Percentiles rank a stretch among this genome's conserved stretches.
Evolutionary conservation across 2,113 vertebrate genomes (phyloP).

Genomic region (Sisor rabdophorus): DNA sequence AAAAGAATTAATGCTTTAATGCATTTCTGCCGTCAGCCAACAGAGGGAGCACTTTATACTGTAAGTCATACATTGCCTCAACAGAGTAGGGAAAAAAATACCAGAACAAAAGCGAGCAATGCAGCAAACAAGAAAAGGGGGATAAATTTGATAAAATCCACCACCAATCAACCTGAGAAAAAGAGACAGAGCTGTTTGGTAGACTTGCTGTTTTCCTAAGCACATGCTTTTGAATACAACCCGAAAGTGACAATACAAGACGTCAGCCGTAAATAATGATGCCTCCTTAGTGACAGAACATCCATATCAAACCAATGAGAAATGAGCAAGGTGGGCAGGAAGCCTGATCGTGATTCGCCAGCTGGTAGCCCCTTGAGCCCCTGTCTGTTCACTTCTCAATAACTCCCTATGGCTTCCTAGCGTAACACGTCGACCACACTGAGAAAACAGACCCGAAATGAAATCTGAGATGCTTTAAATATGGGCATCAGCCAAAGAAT

Average conservation of each 20-base stretch:
- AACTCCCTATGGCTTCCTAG: constrained; percentile 40
- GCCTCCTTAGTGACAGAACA: constrained; percentile 36
- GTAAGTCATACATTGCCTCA: neutral
- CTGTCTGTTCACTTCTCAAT: constrained; percentile 44
- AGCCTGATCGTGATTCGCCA: constrained; percentile 28
- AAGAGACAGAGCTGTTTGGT: neutral
- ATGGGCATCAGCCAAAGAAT: too few relatives aligned
- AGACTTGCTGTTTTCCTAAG: neutral
- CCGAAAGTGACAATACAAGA: constrained; percentile 1
- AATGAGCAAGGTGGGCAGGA: constrained; percentile 20
- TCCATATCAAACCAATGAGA: constrained; percentile 35
- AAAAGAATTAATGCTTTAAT: neutral
- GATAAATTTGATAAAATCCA: neutral
- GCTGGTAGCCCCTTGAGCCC: constrained; percentile 40
- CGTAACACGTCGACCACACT: neutral
- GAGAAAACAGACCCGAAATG: neutral
- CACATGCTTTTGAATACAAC: neutral
- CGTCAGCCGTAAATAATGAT: neutral
- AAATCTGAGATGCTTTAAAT: too few relatives aligned
- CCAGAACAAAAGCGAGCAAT: constrained; percentile 20
- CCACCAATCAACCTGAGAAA: neutral
- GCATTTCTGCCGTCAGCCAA: neutral
- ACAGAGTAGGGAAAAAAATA: constrained; percentile 7
- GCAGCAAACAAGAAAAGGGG: constrained; percentile 21
- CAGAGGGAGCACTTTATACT: constrained; percentile 24